Evolutionary conservation across 2,888 invertebrate species (phyloP), one percentile per base, ranked within the genome.

Genomic region (Ichneumoninae sp.): DNA sequence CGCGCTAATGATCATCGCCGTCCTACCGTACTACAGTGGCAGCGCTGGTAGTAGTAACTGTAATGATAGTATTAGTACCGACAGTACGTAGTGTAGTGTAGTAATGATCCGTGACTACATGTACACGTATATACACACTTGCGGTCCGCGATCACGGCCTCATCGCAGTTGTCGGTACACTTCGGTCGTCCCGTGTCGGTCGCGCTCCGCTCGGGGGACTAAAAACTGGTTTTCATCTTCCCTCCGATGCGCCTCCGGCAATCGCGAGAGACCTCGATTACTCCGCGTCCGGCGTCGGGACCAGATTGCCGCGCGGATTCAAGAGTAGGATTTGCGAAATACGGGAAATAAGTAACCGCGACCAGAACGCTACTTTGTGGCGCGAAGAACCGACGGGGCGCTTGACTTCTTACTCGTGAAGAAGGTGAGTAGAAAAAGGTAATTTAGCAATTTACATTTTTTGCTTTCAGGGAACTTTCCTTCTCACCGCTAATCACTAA

Each of bases 221-320:
- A 66, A 83, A 85, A 85, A 85, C 83, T 85, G 79, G 82, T 83
- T 85, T 83, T 84, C 84, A 76, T 79, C 74, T 66, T 69, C 36
- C 30, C 13, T 60, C 44, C 63, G 74, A 70, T 75, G 66, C 69
- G 36, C 81, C 63, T 36, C 33, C 16, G 69, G 81, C 81, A 69
- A 52, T 33, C 26, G 40, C 69, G 60, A 30, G 52, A 63, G 76
- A 52, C 73, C 63, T 68, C 80, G 71, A 77, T 84, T 81, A 81
- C 81, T 84, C 52, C 75, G 47, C 36, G 68, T 70, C 74, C n/a
- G 68, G 63, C 68, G 71, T 66, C 47, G 26, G 44, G 13, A 4
- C 44, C 44, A 47, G 44, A 47, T 47, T 47, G 44, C 44, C 13
- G 44, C 36, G 3, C 44, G 44, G 44, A 16, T 47, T 47, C 44